Evolutionary conservation across 2,888 invertebrate species (phyloP), one percentile per base, ranked within the genome.

Genomic region (Asteroscopus sphinx): DNA sequence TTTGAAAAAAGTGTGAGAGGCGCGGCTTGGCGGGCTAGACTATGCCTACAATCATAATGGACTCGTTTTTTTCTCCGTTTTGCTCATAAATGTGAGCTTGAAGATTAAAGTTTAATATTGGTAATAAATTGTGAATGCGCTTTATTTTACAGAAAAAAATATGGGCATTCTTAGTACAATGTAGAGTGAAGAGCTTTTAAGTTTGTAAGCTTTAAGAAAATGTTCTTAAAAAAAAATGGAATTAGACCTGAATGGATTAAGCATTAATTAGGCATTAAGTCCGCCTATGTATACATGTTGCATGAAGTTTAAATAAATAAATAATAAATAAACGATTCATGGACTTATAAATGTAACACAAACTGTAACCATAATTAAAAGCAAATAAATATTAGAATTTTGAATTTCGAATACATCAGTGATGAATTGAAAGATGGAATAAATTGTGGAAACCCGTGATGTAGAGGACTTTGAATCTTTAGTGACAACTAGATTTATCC

Each of bases 31-130:
- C 32, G 45, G 41, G 17, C 44, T 46, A 57, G 55, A 45, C 35
- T 48, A 57, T 41, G 52, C 25, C 52, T 65, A 59, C 51, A 57
- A 52, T 48, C 53, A 58, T 68, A 59, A 54, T 68, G 68, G 65
- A 55, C 47, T 44, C 17, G 21, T 21, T 58, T 71, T 25, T 71
- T 67, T 59, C 32, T 33, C 11, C 1, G 4, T 64, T 69, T 65
- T 64, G 58, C n/a, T 54, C 37, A 49, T 39, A 21, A 46, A 25
- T 33, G 54, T 55, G 40, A 48, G 57, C 35, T 67, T 61, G 25
- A 16, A 57, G 54, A 57, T 60, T 63, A 71, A 51, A 64, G 11
- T 58, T 71, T 71, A 64, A 61, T 55, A 53, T 41, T 47, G 41
- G 49, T 51, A 44, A 45, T 71, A 68, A 68, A 64, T 61, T 60